Evolutionary conservation across 1,140 invertebrate species (phyloP).

Genomic region (Hycleus phaleratus): DNA sequence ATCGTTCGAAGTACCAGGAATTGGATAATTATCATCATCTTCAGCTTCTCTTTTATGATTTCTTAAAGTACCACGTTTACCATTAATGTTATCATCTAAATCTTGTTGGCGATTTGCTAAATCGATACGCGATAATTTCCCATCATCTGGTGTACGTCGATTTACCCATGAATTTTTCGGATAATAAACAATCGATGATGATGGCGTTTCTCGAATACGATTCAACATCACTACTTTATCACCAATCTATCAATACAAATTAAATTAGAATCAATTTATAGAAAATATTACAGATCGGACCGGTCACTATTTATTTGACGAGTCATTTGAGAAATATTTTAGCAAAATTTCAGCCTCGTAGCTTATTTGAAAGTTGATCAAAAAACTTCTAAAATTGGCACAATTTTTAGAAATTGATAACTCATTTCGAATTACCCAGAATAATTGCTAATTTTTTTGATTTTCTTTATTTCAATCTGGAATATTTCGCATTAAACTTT

Average conservation of each 20-base stretch:
- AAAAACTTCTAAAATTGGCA: too few species aligned
- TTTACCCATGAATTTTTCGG: conserved; percentile 31
- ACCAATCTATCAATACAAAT: conserved; percentile 43
- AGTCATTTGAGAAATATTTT: too few species aligned
- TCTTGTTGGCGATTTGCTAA: conserved; percentile 42
- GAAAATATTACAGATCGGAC: too few species aligned
- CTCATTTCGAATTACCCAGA: too few species aligned
- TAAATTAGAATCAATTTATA: too few species aligned
- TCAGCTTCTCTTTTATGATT: conserved; percentile 22
- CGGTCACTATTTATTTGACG: too few species aligned
- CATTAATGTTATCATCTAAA: conserved; percentile 66
- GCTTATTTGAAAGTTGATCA: too few species aligned
- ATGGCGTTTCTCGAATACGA: conserved; percentile 44
- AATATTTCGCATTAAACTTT: too few species aligned
- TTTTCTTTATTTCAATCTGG: too few species aligned
- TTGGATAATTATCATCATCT: conserved; percentile 9
- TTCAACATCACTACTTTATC: conserved; percentile 60
- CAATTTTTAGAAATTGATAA: too few species aligned
- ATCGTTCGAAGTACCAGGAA: conserved; percentile 11
- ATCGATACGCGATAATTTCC: conserved; percentile 27
- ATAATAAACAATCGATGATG: conserved; percentile 34
- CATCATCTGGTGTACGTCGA: conserved; percentile 20
- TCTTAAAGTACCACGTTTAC: conserved; percentile 52
- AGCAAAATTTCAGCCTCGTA: too few species aligned
- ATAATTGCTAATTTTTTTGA: too few species aligned